Evolutionary conservation across 2,113 vertebrate genomes (phyloP).

Genomic region (Vimba vimba): DNA sequence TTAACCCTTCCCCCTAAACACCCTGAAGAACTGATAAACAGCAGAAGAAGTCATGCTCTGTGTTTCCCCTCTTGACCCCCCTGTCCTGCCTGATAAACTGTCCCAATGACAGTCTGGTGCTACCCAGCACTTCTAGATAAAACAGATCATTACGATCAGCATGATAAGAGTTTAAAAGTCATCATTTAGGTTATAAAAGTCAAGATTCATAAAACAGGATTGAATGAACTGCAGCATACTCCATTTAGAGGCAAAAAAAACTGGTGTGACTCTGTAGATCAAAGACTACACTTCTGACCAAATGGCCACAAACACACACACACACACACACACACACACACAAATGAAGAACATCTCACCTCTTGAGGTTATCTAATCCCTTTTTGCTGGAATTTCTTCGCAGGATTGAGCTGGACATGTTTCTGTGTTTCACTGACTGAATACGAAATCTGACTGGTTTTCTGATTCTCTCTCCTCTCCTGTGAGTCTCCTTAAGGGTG

Average conservation of each 20-base stretch:
- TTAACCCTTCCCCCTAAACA: not conserved
- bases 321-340: not conserved
- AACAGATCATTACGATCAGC: not conserved
- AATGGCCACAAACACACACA: not conserved
- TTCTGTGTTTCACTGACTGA: slow-evolving; percentile 21
- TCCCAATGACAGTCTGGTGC: not conserved
- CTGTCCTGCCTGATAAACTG: slow-evolving; percentile 6
- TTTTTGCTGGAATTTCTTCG: slow-evolving; percentile 81
- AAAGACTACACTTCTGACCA: not conserved
- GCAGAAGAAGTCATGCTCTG: not conserved
- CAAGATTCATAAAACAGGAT: not conserved
- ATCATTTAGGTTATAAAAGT: not conserved
- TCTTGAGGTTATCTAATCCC: slow-evolving; percentile 84
- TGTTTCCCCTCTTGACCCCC: slow-evolving; percentile 9
- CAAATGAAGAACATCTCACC: slow-evolving; percentile 73
- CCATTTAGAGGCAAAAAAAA: not conserved
- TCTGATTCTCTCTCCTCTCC: slow-evolving; percentile 25
- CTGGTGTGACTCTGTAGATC: not conserved
- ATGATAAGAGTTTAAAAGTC: not conserved
- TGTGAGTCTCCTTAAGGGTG: slow-evolving; percentile 28
- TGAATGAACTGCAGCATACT: not conserved
- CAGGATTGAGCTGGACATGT: slow-evolving; percentile 73
- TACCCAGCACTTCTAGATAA: not conserved
- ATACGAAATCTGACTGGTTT: not conserved
- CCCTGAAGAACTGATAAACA: slow-evolving; percentile 15